These are phyloP conservation scores for Ceryle rudis DNA, from an alignment of 2,797 vertebrate species.

Conservation along the genomic window DNA sequence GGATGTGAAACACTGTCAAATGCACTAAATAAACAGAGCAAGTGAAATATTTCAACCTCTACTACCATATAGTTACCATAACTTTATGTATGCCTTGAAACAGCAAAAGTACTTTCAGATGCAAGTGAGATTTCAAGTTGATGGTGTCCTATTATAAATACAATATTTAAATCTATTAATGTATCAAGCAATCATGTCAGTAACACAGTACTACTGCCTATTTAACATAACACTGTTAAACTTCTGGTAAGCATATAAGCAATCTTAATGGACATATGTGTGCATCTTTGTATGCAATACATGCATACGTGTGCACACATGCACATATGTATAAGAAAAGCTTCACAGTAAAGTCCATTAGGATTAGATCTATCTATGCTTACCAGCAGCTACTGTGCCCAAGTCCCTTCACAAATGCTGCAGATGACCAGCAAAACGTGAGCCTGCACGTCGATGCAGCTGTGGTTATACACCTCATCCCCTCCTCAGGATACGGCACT, in stretches of 20 bases:
- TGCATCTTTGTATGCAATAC: not conserved
- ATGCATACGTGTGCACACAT: fast-evolving
- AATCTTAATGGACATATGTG: not conserved
- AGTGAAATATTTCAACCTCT: not conserved
- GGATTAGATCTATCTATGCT: not conserved
- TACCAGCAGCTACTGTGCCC: not conserved
- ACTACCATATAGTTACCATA: not conserved
- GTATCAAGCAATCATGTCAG: not conserved
- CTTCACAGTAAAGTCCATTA: not conserved
- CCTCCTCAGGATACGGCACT: not conserved
- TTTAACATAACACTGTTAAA: not conserved
- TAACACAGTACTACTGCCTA: not conserved
- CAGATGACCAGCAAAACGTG: not conserved
- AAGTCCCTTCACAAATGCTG: not conserved
- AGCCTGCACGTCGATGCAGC: not conserved
- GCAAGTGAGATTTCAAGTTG: not conserved
- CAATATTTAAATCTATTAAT: not conserved
- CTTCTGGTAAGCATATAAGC: not conserved
- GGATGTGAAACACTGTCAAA: not conserved
- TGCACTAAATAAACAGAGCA: not conserved
- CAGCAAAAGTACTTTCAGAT: not conserved
- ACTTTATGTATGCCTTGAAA: not conserved
- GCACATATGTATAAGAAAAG: not conserved
- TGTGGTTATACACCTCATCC: not conserved
- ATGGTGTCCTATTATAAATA: not conserved